A percentile compares a stretch with the other conserved stretches of the same genome.
phyloP scores from a whole-genome alignment of 2,113 vertebrate genomes.

The Hyla sarda region DNA sequence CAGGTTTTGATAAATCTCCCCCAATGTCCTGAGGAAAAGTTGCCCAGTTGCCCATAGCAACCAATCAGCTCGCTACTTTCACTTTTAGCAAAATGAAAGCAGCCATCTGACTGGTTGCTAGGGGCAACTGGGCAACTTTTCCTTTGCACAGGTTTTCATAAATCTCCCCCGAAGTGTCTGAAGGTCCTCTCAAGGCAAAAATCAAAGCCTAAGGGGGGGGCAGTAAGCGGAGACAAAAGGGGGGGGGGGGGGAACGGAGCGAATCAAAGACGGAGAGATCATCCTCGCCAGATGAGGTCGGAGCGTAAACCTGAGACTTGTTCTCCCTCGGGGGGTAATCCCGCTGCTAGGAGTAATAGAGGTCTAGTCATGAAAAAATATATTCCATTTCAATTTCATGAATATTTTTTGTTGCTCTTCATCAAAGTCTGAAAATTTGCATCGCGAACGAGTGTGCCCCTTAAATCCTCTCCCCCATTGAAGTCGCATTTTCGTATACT shows the following conservation, averaged over 20 bases:
- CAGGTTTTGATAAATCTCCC: no score
- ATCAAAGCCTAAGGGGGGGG: constrained; percentile 13
- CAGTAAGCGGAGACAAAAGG: not conserved
- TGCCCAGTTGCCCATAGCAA: no score
- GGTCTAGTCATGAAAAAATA: constrained; percentile 19
- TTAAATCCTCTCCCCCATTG: constrained; percentile 5
- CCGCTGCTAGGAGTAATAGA: constrained; percentile 23
- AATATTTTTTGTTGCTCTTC: constrained; percentile 6
- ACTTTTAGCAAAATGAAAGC: no score
- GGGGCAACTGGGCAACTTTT: no score
- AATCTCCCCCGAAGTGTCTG: no score
- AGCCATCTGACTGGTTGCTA: no score
- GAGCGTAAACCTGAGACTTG: constrained; percentile 7
- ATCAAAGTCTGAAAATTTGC: constrained; percentile 27
- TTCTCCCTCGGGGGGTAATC: constrained; percentile 41
- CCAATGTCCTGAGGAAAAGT: no score
- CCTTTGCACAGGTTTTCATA: no score
- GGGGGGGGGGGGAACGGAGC: constrained; percentile 1
- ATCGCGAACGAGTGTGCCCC: constrained; percentile 18
- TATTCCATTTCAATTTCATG: constrained; percentile 45
- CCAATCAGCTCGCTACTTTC: no score
- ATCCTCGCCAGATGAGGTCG: constrained; percentile 17
- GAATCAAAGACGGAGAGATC: constrained; percentile 22
- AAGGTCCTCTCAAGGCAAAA: constrained; percentile 22
- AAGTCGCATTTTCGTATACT: not conserved